Evolutionary conservation across 2,888 invertebrate species (phyloP).

Genomic region (Timandra comae): DNA sequence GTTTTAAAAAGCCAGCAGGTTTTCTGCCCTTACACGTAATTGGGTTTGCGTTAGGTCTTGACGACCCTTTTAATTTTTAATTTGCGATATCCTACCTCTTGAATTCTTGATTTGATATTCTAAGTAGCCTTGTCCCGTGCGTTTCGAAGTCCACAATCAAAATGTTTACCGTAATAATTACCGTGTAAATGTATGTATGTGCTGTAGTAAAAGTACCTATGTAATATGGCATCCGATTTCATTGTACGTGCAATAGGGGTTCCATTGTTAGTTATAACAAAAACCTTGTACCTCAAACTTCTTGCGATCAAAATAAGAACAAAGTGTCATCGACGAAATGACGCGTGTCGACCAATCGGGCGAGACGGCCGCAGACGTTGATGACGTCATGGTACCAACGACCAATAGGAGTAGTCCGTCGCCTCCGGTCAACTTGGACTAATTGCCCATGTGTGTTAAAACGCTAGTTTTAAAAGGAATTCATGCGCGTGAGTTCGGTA

Average conservation of each 20-base stretch:
- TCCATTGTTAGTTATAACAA: constrained; percentile 59
- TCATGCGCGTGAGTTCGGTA: constrained; percentile 58
- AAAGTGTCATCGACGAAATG: constrained; percentile 76
- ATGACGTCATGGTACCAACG: constrained; percentile 65
- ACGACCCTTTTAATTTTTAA: constrained; percentile 49
- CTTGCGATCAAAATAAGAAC: constrained; percentile 73
- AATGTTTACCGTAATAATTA: constrained; percentile 23
- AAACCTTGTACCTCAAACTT: constrained; percentile 60
- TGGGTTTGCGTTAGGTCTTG: constrained; percentile 53
- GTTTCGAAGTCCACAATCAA: constrained; percentile 11
- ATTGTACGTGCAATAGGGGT: constrained; percentile 44
- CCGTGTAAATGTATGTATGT: constrained; percentile 12
- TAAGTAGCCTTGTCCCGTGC: constrained; percentile 24
- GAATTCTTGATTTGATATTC: constrained; percentile 7
- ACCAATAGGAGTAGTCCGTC: constrained; percentile 64
- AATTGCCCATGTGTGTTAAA: constrained; percentile 76
- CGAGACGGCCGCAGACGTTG: constrained; percentile 72
- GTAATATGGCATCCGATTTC: constrained; percentile 48
- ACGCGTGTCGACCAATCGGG: constrained; percentile 76
- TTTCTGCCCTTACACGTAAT: constrained; percentile 48
- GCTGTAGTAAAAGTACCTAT: constrained; percentile 15
- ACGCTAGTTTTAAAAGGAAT: constrained; percentile 65
- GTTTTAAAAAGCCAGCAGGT: constrained; percentile 62
- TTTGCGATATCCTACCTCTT: constrained; percentile 21
- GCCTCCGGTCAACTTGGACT: constrained; percentile 75